Evolutionary conservation across 92 coral and sea anemone species (phyloP).

Genomic region (Epizoanthus illoricatus): DNA sequence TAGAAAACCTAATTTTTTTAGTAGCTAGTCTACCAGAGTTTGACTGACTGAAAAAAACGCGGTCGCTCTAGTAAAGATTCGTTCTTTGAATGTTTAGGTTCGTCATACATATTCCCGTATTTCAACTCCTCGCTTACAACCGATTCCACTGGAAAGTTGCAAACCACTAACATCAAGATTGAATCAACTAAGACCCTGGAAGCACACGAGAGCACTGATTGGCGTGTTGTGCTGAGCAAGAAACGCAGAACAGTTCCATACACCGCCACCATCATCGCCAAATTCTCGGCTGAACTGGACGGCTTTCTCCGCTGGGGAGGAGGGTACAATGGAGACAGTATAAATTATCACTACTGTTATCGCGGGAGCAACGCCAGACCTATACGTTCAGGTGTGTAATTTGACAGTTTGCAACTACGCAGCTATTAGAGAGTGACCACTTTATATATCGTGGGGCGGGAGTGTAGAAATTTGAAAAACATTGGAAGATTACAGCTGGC

Average conservation of each 20-base stretch:
- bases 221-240: neutral
- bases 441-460: no score
- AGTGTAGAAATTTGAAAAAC: no score
- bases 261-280: constrained; percentile 3
- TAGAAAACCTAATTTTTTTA: neutral
- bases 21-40: no score
- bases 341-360: neutral
- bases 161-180: constrained; percentile 1
- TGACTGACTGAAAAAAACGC: neutral
- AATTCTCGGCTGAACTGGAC: constrained; percentile 16
- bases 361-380: constrained; percentile 61
- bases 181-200: neutral
- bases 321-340: constrained; percentile 27
- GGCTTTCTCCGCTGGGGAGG: constrained; percentile 35
- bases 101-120: constrained; percentile 5
- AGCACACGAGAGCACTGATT: neutral
- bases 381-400: constrained; percentile 43
- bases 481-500: no score
- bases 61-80: neutral
- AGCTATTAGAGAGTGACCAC: neutral
- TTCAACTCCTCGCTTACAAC: neutral
- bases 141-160: neutral
- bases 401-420: no score
- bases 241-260: constrained; percentile 23
- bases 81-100: neutral